Evolutionary conservation across 2,888 invertebrate genomes (phyloP), one percentile per base, ranked within the genome.

Genomic region (Alsophila aescularia): DNA sequence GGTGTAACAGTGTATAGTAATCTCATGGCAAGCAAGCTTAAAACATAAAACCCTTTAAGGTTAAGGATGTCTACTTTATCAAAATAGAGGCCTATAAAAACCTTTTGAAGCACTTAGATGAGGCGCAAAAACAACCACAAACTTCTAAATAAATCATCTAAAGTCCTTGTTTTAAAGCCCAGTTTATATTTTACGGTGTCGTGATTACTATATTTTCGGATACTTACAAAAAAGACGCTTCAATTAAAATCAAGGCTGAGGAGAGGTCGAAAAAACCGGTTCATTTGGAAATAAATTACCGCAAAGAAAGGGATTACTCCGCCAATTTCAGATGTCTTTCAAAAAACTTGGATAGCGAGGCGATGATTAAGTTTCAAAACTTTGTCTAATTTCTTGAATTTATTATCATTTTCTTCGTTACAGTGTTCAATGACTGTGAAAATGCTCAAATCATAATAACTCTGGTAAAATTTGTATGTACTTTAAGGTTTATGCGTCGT

Each of bases 281-380:
- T 67, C 66, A 62, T 75, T 76, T 62, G 60, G 60, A 73, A 74
- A 74, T 77, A 73, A 78, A 74, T 77, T 77, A 69, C 66, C 67
- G 62, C 70, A 69, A 71, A 73, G 72, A 72, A 77, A 75, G 70
- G 74, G 70, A 78, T 78, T 75, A 79, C 67, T 73, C 70, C 61
- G 64, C 73, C 75, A 78, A 75, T 77, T 37, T 75, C 54, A 72
- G 68, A 70, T 69, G 71, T 74, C 76, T 76, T 73, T 75, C 73
- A 79, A 72, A 73, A 67, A 55, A 63, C 66, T 70, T 63, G 66
- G 60, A 69, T 75, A 67, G 63, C 71, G 59, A 66, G 66, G 66
- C 72, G 68, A 71, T 73, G 75, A 77, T 77, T 72, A 72, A 76
- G 70, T 73, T 70, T 64, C 55, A 61, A 69, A 75, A 77, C 71